Percentiles rank a stretch among this genome's conserved stretches.
These are phyloP conservation scores for Macrocentrus cingulum DNA, from an alignment of 1,140 invertebrate genomes.

Conservation along the genomic window DNA sequence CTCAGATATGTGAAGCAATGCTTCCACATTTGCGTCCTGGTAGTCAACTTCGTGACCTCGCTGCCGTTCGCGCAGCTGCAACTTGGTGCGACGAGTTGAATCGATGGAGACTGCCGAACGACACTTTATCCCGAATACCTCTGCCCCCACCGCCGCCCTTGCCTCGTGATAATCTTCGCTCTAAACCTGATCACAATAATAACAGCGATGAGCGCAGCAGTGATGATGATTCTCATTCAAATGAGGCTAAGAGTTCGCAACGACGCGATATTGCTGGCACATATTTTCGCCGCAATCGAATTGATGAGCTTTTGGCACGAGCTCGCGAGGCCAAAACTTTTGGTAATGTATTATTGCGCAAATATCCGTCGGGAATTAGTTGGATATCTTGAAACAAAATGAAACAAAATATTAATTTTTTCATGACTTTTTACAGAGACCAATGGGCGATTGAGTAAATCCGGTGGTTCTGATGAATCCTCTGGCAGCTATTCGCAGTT, in stretches of 20 bases:
- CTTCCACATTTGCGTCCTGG: constrained; percentile 54
- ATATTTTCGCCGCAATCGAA: constrained; percentile 52
- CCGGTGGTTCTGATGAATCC: constrained; percentile 48
- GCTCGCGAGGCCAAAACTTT: constrained; percentile 50
- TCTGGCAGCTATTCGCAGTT: constrained; percentile 36
- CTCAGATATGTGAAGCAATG: constrained; percentile 56
- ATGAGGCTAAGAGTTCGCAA: constrained; percentile 20
- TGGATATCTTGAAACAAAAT: too few species aligned
- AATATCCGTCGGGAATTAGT: not conserved
- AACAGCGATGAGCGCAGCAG: constrained; percentile 35
- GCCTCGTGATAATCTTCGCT: not conserved
- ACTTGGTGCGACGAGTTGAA: constrained; percentile 55
- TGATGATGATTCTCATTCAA: constrained; percentile 23
- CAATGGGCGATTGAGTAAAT: constrained; percentile 44
- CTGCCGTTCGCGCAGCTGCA: constrained; percentile 43
- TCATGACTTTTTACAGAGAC: constrained; percentile 42
- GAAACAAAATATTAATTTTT: constrained; percentile 13
- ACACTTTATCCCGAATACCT: constrained; percentile 43
- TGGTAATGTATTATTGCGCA: constrained; percentile 36
- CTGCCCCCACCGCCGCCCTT: constrained; percentile 45
- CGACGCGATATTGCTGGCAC: constrained; percentile 44
- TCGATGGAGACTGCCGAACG: constrained; percentile 51
- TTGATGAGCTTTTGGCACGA: constrained; percentile 48
- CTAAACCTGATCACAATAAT: constrained; percentile 49
- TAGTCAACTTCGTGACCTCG: constrained; percentile 53